Percentiles rank a stretch among this genome's conserved stretches.
phyloP scores from a whole-genome alignment of 2,888 invertebrate genomes.

The Cylindroiulus punctatus region DNA sequence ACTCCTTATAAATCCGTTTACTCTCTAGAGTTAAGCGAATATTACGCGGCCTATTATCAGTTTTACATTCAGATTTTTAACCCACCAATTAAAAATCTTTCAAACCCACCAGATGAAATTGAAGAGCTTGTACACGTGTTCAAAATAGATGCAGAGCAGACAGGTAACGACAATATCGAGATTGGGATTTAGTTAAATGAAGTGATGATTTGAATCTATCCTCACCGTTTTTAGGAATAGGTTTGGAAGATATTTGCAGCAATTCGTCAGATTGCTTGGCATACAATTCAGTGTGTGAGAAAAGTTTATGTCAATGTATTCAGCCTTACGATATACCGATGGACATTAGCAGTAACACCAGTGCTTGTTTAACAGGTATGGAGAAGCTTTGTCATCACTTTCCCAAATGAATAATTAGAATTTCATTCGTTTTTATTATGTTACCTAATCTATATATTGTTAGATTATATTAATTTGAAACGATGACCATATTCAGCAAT shows the following conservation, averaged over 20 bases:
- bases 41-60: conserved; percentile 17
- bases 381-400: background rate
- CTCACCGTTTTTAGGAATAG: background rate
- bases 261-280: conserved; percentile 43
- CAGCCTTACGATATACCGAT: background rate
- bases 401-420: no score
- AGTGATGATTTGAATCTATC: no score
- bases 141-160: background rate
- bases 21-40: background rate
- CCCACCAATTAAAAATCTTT: background rate
- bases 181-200: no score
- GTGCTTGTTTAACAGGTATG: conserved; percentile 41
- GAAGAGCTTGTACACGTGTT: conserved; percentile 42
- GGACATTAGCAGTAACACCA: conserved; percentile 5
- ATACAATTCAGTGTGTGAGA: background rate
- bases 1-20: background rate
- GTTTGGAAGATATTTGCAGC: background rate
- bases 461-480: no score
- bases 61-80: background rate
- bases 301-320: background rate
- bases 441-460: background rate
- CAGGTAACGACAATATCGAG: background rate
- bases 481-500: no score
- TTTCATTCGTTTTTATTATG: background rate
- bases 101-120: background rate